phyloP scores from a whole-genome alignment of 2,113 vertebrate species.

The Stomatorhinus ivindoensis region DNA sequence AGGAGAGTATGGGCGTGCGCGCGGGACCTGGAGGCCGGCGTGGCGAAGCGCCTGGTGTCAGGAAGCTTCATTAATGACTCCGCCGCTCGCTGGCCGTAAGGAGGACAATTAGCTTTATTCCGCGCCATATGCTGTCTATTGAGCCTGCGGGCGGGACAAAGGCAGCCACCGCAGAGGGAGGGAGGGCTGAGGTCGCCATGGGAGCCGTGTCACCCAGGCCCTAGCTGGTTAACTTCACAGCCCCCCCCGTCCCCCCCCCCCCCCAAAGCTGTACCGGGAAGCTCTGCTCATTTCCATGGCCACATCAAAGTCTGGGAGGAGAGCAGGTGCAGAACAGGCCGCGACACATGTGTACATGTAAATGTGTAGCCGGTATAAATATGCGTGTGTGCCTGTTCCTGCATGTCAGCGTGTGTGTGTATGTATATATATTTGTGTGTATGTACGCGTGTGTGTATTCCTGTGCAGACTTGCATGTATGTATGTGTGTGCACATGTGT shows the following conservation, averaged over 20 bases:
- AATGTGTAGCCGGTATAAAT: neutral
- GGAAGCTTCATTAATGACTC: constrained; percentile 62
- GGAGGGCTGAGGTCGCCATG: constrained; percentile 63
- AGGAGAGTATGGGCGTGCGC: constrained; percentile 58
- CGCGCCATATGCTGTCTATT: constrained; percentile 69
- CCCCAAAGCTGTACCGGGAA: constrained; percentile 36
- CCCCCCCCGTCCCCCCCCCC: constrained; percentile 39
- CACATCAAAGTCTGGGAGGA: constrained; percentile 35
- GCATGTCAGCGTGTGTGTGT: neutral
- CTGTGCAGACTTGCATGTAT: neutral
- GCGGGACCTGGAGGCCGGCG: constrained; percentile 38
- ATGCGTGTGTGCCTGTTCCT: neutral
- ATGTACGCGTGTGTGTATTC: neutral
- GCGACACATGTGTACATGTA: too few relatives aligned
- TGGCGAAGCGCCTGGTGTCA: constrained; percentile 35
- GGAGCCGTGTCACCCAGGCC: constrained; percentile 50
- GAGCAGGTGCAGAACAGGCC: constrained; percentile 39
- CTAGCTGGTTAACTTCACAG: constrained; percentile 40
- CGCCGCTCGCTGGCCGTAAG: constrained; percentile 60
- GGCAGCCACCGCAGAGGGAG: constrained; percentile 48
- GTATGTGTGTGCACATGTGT: neutral
- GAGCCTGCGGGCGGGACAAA: constrained; percentile 51
- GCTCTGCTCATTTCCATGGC: constrained; percentile 41
- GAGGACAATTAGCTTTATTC: constrained; percentile 71
- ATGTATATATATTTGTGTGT: neutral